These are phyloP conservation scores for Actenoides lindsayi DNA, from an alignment of 2,113 vertebrate species.

Conservation along the genomic window DNA sequence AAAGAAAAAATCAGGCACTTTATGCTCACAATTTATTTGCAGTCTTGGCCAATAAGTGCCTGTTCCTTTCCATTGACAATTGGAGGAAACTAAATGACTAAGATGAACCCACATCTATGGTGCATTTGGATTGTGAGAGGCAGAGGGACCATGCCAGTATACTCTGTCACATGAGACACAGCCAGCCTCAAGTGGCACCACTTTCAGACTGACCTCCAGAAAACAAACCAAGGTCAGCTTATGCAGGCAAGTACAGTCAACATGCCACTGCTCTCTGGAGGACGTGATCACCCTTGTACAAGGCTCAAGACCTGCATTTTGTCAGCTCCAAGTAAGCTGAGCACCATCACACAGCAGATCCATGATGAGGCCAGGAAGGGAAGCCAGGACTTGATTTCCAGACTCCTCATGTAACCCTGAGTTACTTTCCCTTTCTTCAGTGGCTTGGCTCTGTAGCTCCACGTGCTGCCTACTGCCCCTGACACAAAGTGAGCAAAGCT, in stretches of 20 bases:
- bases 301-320: neutral
- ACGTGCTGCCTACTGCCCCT: fast-evolving
- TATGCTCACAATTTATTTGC: neutral
- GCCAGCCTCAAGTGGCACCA: fast-evolving
- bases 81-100: neutral
- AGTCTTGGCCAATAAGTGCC: fast-evolving
- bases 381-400: neutral
- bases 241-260: neutral
- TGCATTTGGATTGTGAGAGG: fast-evolving
- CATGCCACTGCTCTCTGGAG: neutral
- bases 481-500: neutral
- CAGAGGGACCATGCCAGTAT: neutral
- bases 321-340: neutral
- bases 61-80: fast-evolving
- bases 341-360: fast-evolving
- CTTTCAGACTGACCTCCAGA: neutral
- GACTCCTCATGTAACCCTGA: neutral
- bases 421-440: neutral
- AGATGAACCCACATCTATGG: fast-evolving
- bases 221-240: neutral
- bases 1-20: neutral
- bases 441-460: neutral
- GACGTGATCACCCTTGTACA: fast-evolving
- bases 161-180: neutral
- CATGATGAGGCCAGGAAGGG: neutral